Conservation (phyloP, 2,113 vertebrate species). For the Potamarius usumacintae region DNA sequence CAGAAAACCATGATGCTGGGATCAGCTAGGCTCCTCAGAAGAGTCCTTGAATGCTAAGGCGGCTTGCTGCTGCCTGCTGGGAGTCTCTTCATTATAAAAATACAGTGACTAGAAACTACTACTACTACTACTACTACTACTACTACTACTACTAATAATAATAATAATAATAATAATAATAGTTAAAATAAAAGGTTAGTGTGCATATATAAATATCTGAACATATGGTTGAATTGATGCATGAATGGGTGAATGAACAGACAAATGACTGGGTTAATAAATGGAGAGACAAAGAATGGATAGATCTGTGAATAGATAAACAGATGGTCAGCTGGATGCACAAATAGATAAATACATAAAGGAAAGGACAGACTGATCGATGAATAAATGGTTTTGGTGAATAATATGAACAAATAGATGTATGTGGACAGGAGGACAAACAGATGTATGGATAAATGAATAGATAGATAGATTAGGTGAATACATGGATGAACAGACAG, state of each 20-base stretch:
- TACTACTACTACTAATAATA: too few species aligned
- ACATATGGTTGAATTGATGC: background rate
- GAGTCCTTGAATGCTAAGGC: too few species aligned
- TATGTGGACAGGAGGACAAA: background rate
- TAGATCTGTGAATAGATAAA: background rate
- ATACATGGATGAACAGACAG: background rate
- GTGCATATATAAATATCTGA: background rate
- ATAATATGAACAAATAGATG: background rate
- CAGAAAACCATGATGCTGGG: too few species aligned
- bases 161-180: too few species aligned
- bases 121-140: too few species aligned
- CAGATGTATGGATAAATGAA: background rate
- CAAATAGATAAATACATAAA: background rate
- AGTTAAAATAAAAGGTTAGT: too few species aligned
- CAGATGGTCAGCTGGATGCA: background rate
- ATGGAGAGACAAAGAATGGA: background rate
- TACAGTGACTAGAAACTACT: too few species aligned
- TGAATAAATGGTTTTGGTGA: background rate
- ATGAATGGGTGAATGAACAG: background rate
- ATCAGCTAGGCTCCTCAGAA: too few species aligned
- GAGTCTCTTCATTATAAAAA: too few species aligned
- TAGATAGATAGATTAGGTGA: background rate
- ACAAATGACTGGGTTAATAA: background rate
- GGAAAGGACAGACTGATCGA: background rate
- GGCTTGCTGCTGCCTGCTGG: too few species aligned